phyloP scores from a whole-genome alignment of 2,888 invertebrate genomes.

The Alviniconcha strummeri region DNA sequence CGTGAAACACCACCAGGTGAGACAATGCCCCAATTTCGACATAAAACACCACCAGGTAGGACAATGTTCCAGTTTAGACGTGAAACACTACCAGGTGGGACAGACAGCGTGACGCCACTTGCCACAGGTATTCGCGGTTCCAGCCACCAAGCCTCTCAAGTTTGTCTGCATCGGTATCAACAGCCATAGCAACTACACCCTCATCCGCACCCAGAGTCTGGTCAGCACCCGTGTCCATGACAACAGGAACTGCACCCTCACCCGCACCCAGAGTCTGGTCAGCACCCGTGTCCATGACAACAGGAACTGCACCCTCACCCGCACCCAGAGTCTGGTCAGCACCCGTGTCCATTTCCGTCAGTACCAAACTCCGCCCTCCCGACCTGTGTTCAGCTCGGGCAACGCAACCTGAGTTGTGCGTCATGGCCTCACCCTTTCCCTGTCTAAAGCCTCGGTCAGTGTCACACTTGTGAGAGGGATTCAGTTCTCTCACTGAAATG shows the following conservation, averaged over 20 bases:
- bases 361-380: no score
- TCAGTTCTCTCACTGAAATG: no score
- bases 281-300: no score
- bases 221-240: neutral
- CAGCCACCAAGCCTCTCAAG: constrained; percentile 8
- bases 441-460: no score
- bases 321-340: neutral
- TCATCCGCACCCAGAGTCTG: neutral
- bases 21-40: neutral
- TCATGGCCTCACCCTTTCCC: no score
- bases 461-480: no score
- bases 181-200: neutral
- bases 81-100: constrained; percentile 25
- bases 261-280: neutral
- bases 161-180: neutral
- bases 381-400: no score
- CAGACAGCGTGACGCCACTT: constrained; percentile 19
- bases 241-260: neutral
- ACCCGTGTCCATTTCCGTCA: no score
- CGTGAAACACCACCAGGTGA: neutral
- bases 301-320: neutral
- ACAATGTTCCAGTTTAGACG: neutral
- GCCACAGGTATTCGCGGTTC: constrained; percentile 23
- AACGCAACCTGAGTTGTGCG: no score
- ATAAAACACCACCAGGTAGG: neutral